Percentiles rank a stretch among this genome's conserved stretches.
Conservation (phyloP, 2,888 invertebrate genomes). For the Lissonota sp. region DNA sequence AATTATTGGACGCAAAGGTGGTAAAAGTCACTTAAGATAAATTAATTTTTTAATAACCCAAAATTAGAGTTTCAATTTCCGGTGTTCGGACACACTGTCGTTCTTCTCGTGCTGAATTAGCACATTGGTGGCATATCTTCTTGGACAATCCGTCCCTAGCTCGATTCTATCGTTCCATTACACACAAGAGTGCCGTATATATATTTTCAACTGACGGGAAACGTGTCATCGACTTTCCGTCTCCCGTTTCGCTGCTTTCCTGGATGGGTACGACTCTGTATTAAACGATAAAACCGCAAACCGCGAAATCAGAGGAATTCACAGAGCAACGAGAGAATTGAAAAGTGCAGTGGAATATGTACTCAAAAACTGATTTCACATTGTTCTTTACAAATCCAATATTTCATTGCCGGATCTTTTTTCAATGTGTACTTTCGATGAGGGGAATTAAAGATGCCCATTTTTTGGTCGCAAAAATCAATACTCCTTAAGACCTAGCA, state of each 20-base stretch:
- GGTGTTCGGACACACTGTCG: conserved; percentile 1
- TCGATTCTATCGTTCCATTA: conserved; percentile 28
- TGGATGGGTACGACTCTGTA: conserved; percentile 3
- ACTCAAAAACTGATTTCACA: neutral
- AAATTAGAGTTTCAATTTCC: conserved; percentile 30
- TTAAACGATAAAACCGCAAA: conserved; percentile 2
- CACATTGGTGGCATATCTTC: neutral
- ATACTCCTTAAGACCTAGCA: no score
- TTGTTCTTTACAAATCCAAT: neutral
- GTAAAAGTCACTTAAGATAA: neutral
- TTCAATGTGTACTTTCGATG: no score
- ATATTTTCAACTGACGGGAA: conserved; percentile 20
- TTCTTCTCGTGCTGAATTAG: conserved; percentile 9
- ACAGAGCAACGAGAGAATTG: conserved; percentile 17
- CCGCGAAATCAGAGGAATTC: neutral
- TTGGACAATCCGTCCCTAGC: conserved; percentile 9
- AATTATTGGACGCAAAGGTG: neutral
- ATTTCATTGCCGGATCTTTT: neutral
- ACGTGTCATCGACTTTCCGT: conserved; percentile 44
- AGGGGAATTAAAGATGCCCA: no score
- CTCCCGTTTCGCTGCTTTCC: conserved; percentile 23
- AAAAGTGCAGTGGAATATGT: conserved; percentile 18
- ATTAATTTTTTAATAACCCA: conserved; percentile 19
- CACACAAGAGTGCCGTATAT: conserved; percentile 16
- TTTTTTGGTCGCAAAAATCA: no score